Evolutionary conservation across 1,140 invertebrate genomes (phyloP), one percentile per base, ranked within the genome.

Genomic region (Sitophilus oryzae): DNA sequence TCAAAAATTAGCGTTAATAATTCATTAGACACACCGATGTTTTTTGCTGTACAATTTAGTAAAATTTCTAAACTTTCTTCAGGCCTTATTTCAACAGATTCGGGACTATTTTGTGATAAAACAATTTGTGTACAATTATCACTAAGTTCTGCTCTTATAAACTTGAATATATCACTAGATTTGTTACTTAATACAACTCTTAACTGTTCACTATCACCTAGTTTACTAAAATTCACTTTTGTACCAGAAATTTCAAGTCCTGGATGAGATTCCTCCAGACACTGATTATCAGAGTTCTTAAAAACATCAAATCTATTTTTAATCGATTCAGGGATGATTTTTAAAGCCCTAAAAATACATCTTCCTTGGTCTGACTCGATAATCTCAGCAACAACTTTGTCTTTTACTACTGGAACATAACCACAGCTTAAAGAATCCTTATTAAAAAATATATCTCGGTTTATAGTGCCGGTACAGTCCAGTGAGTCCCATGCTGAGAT

Each of bases 281-380:
- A 58, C 48, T 19, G 34, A 14, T 25, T 42, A 34, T 37, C 45
- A 41, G 34, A 15, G 60, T 43, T 54, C 9, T 43, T 25, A 18
- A 51, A 25, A 37, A 44, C 58, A 52, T 56, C 22, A 3, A 53
- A 15, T 44, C 57, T 51, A 65, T 67, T 66, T 66, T 16, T 56
- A 6, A 56, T 18, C 30, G 36, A 25, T 15, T 64, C 58, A 18
- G 74, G 74, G 46, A 73, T 65, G 16, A 82, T 64, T 56, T 77
- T 75, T 42, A 84, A 54, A 15, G 81, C 81, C 51, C 84, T 70
- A 82, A 82, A 85, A n/a, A 58, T 69, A 52, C 68, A 77, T 2
- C 55, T 45, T 11, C 73, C 74, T 73, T 85, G 83, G 53, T 79
- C 77, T 67, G 83, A 86, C 71, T 86, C 83, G 56, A 86, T 82